These are phyloP conservation scores for Neoscelio sp. DNA, from an alignment of 2,888 invertebrate genomes.

Conservation along the genomic window DNA sequence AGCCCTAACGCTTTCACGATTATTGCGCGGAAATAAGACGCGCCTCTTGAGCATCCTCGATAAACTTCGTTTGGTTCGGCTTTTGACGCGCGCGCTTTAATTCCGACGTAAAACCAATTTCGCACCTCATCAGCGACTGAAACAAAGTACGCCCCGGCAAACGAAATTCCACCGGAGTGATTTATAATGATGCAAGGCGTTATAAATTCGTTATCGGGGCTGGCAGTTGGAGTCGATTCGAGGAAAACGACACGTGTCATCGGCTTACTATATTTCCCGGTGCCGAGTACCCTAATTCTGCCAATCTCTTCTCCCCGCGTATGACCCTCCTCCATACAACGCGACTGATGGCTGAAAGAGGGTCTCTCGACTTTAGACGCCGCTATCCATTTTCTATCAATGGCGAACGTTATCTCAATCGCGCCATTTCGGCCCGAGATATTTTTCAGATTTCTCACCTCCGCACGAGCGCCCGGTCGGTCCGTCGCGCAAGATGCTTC, in stretches of 20 bases:
- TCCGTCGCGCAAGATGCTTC: slow-evolving; percentile 56
- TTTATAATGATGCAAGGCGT: slow-evolving; percentile 26
- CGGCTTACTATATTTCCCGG: slow-evolving; percentile 51
- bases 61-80: no score
- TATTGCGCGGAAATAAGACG: no score
- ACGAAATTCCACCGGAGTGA: background rate
- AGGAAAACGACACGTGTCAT: slow-evolving; percentile 48
- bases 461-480: slow-evolving; percentile 14
- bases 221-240: slow-evolving; percentile 17
- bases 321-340: slow-evolving; percentile 39
- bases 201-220: slow-evolving; percentile 51
- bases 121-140: slow-evolving; percentile 27
- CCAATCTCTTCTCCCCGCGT: slow-evolving; percentile 27
- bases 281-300: slow-evolving; percentile 40
- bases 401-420: slow-evolving; percentile 65
- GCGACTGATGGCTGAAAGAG: slow-evolving; percentile 46
- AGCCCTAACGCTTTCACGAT: no score
- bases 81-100: no score
- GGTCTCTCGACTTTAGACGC: slow-evolving; percentile 42
- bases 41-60: no score
- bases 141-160: background rate
- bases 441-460: slow-evolving; percentile 68
- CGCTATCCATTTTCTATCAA: slow-evolving; percentile 68
- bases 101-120: slow-evolving; percentile 34
- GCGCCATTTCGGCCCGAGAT: slow-evolving; percentile 24